Conservation (phyloP, 2,113 vertebrate genomes). For the Varanus salvator region DNA sequence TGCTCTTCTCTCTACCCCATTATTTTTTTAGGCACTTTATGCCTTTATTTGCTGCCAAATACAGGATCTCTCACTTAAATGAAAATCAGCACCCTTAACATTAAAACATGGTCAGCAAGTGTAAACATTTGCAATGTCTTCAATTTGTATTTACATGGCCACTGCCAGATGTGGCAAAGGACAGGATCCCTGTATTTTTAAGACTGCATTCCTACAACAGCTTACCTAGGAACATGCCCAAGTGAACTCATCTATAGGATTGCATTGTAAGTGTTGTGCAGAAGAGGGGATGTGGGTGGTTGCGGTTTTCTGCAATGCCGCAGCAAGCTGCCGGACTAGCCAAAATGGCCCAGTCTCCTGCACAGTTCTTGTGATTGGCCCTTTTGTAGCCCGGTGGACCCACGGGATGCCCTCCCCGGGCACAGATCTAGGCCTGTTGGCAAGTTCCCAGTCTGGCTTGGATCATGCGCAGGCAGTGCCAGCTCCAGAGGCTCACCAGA, state of each 20-base stretch:
- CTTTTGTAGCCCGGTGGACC: neutral
- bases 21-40: neutral
- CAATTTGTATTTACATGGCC: neutral
- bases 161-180: neutral
- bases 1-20: neutral
- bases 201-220: neutral
- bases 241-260: too few species aligned
- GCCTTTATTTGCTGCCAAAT: conserved; percentile 34
- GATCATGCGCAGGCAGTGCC: neutral
- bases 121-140: neutral
- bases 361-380: neutral
- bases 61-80: neutral
- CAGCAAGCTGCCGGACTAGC: neutral
- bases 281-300: too few species aligned
- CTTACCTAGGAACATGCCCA: too few species aligned
- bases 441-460: neutral
- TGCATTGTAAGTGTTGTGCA: too few species aligned
- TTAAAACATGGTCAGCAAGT: neutral
- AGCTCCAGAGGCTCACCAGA: too few species aligned
- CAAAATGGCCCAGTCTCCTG: neutral
- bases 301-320: neutral
- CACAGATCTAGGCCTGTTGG: too few species aligned
- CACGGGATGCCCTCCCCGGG: too few species aligned
- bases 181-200: neutral
- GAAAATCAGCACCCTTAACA: neutral